Evolutionary conservation across 1,140 invertebrate species (phyloP), one percentile per base, ranked within the genome.

Genomic region (Streblospio benedicti): DNA sequence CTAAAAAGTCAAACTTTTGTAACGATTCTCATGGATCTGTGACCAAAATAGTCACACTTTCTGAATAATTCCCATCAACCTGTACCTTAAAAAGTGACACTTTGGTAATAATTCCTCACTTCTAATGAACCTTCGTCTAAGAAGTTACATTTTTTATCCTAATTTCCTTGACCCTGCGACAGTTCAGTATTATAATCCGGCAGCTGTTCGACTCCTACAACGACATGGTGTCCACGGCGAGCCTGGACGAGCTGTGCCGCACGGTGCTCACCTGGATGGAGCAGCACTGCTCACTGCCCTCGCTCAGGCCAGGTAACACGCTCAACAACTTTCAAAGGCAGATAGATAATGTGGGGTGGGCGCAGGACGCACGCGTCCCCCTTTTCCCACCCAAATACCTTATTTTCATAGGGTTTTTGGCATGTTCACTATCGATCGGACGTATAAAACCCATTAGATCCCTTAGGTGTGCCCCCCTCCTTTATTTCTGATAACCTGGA

Each of bases 211-310:
- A 87, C 64, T 90, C 91, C 2, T 97, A 90, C 77, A 93, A 90
- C 73, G 85, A 86, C 66, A 87, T 87, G 66, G 93, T 97, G 32
- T 93, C 91, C 23, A 93, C 91, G 63, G 85, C 87, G 60, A 93
- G 86, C 80, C 77, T 90, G 59, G 90, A 95, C 64, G 93, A 97
- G 79, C 81, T 97, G 60, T 92, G 90, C 76, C 85, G 90, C 63
- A 93, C 91, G 60, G 91, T 90, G 58, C 82, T 93, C 65, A 81
- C 88, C 31, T 98, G 94, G 94, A 85, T 94, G 32, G 93, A 97
- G 73, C 91, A 97, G 72, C 90, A 94, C 78, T 97, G 93, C 79
- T 93, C 91, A 12, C 83, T 97, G 59, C 86, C 90, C 62, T 86
- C 91, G 80, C 86, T 97, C 72, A 85, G 93, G 72, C 91, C 91